A percentile compares a stretch with the other conserved stretches of the same genome.
phyloP scores from a whole-genome alignment of 1,140 invertebrate species.

The Dreissena polymorpha region DNA sequence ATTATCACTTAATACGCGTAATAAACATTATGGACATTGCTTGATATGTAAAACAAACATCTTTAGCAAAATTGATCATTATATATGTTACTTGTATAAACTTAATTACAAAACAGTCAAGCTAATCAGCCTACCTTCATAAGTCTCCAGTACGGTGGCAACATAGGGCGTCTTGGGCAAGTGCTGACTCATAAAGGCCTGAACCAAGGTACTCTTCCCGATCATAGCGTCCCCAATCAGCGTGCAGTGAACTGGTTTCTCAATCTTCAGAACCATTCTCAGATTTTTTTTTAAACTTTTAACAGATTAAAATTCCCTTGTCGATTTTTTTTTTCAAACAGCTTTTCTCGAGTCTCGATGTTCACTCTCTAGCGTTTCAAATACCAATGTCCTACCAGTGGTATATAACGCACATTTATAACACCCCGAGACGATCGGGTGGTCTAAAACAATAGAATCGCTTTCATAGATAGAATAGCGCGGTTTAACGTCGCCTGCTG shows the following conservation, averaged over 20 bases:
- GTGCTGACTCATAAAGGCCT: slow-evolving; percentile 47
- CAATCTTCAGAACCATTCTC: slow-evolving; percentile 49
- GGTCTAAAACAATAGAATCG: slow-evolving; percentile 37
- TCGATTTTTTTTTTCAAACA: not conserved
- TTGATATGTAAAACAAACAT: not conserved
- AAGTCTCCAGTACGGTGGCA: slow-evolving; percentile 39
- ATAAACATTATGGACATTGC: not conserved
- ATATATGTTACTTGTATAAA: not conserved
- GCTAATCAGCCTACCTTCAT: slow-evolving; percentile 34
- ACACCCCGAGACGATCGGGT: not conserved
- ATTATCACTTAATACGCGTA: not conserved
- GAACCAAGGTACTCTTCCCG: slow-evolving; percentile 50
- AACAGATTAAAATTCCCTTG: not conserved
- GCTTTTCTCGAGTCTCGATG: too few species aligned
- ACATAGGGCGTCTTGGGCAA: slow-evolving; percentile 47
- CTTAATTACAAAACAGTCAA: not conserved
- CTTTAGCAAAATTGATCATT: not conserved
- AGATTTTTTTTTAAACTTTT: not conserved
- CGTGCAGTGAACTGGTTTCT: slow-evolving; percentile 48
- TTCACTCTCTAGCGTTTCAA: not conserved
- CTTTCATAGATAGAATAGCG: slow-evolving; percentile 26
- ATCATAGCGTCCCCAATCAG: slow-evolving; percentile 55
- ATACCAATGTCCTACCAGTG: too few species aligned
- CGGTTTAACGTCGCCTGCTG: slow-evolving; percentile 2
- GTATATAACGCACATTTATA: slow-evolving; percentile 16